phyloP scores from a whole-genome alignment of 1,140 invertebrate species.

The Coenobita brevimanus region DNA sequence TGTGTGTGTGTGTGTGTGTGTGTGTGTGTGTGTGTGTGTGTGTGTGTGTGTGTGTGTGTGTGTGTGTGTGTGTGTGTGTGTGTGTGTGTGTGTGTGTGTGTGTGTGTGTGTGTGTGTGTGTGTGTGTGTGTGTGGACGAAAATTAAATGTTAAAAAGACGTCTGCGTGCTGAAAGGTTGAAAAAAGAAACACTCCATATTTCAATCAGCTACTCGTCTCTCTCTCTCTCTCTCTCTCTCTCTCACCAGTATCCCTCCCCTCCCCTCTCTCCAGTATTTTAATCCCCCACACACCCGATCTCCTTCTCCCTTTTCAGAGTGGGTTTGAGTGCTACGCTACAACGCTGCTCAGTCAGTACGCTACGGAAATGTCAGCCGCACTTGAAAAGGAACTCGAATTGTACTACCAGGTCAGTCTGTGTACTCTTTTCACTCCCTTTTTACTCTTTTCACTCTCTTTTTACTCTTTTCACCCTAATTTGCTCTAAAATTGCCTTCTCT shows the following conservation, averaged over 20 bases:
- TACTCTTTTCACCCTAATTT: too few species aligned
- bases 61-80: neutral
- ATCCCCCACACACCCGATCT: neutral
- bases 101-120: neutral
- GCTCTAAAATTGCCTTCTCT: too few species aligned
- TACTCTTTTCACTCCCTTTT: neutral
- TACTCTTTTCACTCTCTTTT: neutral
- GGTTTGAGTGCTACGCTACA: constrained; percentile 29
- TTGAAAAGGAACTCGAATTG: constrained; percentile 13
- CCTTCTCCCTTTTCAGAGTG: neutral
- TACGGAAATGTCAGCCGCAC: neutral
- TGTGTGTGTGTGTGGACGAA: too few species aligned
- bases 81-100: constrained; percentile 11
- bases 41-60: neutral
- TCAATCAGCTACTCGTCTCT: neutral
- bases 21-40: neutral
- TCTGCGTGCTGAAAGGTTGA: neutral
- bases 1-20: constrained; percentile 37
- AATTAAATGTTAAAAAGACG: neutral
- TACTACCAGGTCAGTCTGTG: constrained; percentile 21
- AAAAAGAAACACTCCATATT: neutral
- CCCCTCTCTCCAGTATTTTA: too few species aligned
- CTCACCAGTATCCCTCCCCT: neutral
- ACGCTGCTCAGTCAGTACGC: neutral
- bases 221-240: too few species aligned